Evolutionary conservation across 2,888 invertebrate genomes (phyloP).

Genomic region (Chaetogeoica ovagalla): DNA sequence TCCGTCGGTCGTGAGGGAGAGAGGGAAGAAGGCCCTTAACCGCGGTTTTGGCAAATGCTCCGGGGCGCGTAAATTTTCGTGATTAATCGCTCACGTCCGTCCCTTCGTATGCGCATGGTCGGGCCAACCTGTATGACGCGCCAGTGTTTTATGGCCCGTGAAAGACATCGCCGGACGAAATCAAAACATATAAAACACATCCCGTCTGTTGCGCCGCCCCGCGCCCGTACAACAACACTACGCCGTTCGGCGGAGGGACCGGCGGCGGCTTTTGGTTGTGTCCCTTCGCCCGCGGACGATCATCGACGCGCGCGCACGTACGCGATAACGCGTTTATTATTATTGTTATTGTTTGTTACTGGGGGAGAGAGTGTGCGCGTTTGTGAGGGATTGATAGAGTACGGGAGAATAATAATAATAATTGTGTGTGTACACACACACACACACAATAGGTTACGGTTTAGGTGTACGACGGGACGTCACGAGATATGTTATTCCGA

Average conservation of each 20-base stretch:
- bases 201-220: background rate
- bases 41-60: slow-evolving; percentile 44
- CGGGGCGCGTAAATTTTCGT: slow-evolving; percentile 21
- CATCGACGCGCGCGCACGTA: background rate
- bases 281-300: background rate
- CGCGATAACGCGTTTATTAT: slow-evolving; percentile 12
- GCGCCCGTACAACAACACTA: background rate
- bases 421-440: no score
- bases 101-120: background rate
- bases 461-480: background rate
- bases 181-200: slow-evolving; percentile 31
- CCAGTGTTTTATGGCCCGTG: slow-evolving; percentile 43
- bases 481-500: background rate
- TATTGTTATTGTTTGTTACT: slow-evolving; percentile 3
- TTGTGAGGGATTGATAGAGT: background rate
- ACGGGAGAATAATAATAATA: background rate
- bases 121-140: slow-evolving; percentile 4
- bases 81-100: slow-evolving; percentile 36
- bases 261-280: background rate
- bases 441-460: no score
- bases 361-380: background rate
- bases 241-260: background rate
- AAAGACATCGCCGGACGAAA: slow-evolving; percentile 43
- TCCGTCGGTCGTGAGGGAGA: no score
- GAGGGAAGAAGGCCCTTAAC: background rate